Evolutionary conservation across 2,888 invertebrate genomes (phyloP), one percentile per base, ranked within the genome.

Genomic region (Synanthedon myopaeformis): DNA sequence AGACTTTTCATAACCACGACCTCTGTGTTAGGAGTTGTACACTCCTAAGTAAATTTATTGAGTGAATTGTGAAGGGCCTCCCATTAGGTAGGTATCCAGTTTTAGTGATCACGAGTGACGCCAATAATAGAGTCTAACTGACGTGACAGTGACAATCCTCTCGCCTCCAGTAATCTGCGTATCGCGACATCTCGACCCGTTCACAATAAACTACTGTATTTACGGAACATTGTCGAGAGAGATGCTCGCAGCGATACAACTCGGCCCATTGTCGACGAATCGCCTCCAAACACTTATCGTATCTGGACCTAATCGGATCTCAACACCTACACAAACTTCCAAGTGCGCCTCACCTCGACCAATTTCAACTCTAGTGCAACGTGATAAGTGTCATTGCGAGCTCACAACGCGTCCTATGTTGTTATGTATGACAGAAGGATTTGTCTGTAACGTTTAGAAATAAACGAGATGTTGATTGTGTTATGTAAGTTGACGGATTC

Each of bases 401-500:
- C 54, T 66, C 51, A 58, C 8, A 10, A 8, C 11, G 51, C 57
- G 41, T n/a, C 54, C 70, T 59, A 76, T 67, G 50, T 61, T 63
- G 67, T 65, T 62, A 65, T 71, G 69, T 79, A 79, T 82, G 80
- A 78, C 79, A 77, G 75, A 73, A 74, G 79, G 83, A 83, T 85
- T 84, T 82, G 82, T 82, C 77, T 77, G 73, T 65, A 74, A 64
- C 71, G 74, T 79, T 82, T 79, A 83, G 78, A 79, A 82, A 79
- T 82, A 79, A 80, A 82, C 79, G 76, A 82, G 74, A 73, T 69
- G 74, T 74, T 83, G 83, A 84, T 83, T 83, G 80, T 75, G 76
- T 82, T 79, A 75, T 79, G 76, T 77, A 76, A 79, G 77, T 71
- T 71, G 76, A 72, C 71, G 73, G 72, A 67, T 77, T 73, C 69